Evolutionary conservation across 1,140 invertebrate species (phyloP).

Genomic region (Xylocopa sonorina): DNA sequence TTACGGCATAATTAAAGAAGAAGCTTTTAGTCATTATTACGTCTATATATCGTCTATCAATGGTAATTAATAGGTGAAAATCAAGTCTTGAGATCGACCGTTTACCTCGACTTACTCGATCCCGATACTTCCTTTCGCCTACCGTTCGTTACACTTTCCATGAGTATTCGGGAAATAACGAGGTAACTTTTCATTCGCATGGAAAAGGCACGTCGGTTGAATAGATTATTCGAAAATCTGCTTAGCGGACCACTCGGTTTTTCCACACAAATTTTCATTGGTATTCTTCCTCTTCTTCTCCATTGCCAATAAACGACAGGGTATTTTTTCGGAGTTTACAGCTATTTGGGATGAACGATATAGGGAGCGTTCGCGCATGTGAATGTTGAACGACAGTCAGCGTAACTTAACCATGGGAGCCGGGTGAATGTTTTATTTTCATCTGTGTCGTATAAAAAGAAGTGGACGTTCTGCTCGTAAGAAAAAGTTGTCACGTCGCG

Average conservation of each 20-base stretch:
- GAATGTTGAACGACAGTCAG: background rate
- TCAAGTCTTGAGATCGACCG: background rate
- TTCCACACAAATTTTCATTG: constrained; percentile 49
- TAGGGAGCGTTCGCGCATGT: too few species aligned
- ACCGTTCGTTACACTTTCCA: background rate
- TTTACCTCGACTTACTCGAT: background rate
- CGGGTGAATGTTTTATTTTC: background rate
- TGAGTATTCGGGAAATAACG: constrained; percentile 57
- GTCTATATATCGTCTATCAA: background rate
- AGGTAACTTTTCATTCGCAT: constrained; percentile 59
- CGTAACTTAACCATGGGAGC: background rate
- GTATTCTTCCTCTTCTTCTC: background rate
- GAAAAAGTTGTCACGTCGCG: constrained; percentile 11
- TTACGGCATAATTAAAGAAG: background rate
- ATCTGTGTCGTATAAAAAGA: background rate
- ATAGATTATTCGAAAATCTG: constrained; percentile 61
- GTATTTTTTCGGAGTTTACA: too few species aligned
- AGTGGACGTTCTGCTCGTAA: background rate
- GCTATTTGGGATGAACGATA: too few species aligned
- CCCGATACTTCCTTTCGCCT: background rate
- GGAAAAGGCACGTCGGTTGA: constrained; percentile 52
- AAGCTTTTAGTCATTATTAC: background rate
- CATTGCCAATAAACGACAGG: background rate
- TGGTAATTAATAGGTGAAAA: background rate
- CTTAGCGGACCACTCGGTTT: constrained; percentile 45